Evolutionary conservation across 2,888 invertebrate genomes (phyloP).

Genomic region (Ochropleura plecta): DNA sequence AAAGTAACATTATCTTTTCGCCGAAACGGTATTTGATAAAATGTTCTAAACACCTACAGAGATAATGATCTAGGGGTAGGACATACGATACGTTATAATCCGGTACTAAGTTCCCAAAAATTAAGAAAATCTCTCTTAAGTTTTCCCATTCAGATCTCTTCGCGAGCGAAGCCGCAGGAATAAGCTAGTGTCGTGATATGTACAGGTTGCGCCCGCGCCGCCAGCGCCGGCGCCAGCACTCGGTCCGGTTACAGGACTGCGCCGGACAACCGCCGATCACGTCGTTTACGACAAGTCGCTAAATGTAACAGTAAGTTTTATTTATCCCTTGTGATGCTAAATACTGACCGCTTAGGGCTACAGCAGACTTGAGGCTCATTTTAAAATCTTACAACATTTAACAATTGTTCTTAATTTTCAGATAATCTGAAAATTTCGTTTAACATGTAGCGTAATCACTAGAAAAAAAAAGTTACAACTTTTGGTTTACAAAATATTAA

Average conservation of each 20-base stretch:
- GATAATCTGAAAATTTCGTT: neutral
- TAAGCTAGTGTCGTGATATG: conserved; percentile 2
- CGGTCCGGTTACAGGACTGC: neutral
- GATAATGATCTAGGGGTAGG: neutral
- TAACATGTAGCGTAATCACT: neutral
- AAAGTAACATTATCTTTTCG: neutral
- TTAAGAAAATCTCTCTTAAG: neutral
- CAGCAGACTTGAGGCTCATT: conserved; percentile 4
- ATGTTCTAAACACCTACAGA: neutral
- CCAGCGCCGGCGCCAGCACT: neutral
- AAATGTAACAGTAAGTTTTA: conserved; percentile 58
- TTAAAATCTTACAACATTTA: neutral
- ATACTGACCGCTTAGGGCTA: conserved; percentile 14
- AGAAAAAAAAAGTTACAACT: neutral
- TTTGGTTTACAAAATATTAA: neutral
- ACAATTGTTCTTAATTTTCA: neutral
- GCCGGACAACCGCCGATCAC: neutral
- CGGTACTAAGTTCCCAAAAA: neutral
- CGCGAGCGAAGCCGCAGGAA: neutral
- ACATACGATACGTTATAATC: neutral
- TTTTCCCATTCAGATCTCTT: neutral
- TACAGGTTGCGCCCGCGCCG: conserved; percentile 13
- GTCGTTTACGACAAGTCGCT: conserved; percentile 37
- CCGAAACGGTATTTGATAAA: neutral
- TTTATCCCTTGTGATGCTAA: conserved; percentile 21